Evolutionary conservation across 53 echinoderm and acorn worm species (phyloP).

Genomic region (Apostichopus leukothele): DNA sequence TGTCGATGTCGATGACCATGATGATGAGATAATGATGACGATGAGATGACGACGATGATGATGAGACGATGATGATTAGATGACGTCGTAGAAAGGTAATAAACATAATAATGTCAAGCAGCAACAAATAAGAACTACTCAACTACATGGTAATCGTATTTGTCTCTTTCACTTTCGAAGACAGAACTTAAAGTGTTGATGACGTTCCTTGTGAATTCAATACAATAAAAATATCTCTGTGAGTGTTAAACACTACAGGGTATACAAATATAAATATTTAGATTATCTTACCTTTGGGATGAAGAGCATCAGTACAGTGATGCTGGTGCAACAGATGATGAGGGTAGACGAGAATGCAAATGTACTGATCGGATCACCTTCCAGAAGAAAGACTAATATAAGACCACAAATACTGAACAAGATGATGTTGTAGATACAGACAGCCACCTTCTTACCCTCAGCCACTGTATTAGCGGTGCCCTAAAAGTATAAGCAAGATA

Average conservation of each 20-base stretch:
- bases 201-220: not conserved
- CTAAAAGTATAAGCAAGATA: not conserved
- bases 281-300: conserved; percentile 1
- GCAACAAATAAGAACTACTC: not conserved
- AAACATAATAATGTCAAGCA: not conserved
- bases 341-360: conserved; percentile 7
- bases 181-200: not conserved
- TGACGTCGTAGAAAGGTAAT: not conserved
- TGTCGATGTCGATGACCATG: too few relatives aligned
- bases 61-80: too few relatives aligned
- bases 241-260: not conserved
- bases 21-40: too few relatives aligned
- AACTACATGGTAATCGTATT: not conserved
- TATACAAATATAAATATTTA: not conserved
- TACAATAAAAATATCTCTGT: not conserved
- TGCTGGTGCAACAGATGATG: not conserved
- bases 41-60: too few relatives aligned
- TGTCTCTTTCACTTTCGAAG: too few relatives aligned
- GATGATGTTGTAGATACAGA: conserved; percentile 6
- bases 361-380: not conserved
- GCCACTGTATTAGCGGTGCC: not conserved
- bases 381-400: conserved; percentile 4
- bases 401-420: conserved; percentile 8
- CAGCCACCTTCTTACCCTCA: not conserved
- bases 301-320: not conserved